phyloP scores from a whole-genome alignment of 1,140 invertebrate species.

The Anastatus disparis region DNA sequence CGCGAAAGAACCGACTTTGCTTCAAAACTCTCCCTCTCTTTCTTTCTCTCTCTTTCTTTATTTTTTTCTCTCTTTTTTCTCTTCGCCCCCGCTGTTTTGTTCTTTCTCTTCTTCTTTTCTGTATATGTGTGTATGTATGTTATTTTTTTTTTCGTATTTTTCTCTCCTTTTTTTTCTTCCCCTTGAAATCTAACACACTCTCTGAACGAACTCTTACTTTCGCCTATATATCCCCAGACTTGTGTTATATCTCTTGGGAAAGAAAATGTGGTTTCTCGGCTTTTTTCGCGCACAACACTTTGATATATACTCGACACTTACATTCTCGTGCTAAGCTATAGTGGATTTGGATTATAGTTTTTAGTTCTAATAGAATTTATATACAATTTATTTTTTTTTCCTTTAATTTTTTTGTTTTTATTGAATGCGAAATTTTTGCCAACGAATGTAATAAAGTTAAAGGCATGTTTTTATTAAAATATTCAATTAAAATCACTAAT shows the following conservation, averaged over 20 bases:
- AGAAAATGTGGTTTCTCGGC: conserved; percentile 18
- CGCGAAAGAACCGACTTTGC: conserved; percentile 27
- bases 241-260: too few species aligned
- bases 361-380: too few species aligned
- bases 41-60: conserved; percentile 22
- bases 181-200: conserved; percentile 19
- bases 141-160: background rate
- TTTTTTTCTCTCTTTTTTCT: background rate
- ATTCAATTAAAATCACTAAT: too few species aligned
- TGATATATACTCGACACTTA: background rate
- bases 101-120: background rate
- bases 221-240: too few species aligned
- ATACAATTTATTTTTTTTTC: too few species aligned
- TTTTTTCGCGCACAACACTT: background rate
- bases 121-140: background rate
- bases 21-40: conserved; percentile 4
- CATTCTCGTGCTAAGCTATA: too few species aligned
- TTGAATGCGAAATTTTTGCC: too few species aligned
- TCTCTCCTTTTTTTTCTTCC: background rate
- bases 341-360: too few species aligned
- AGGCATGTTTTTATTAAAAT: too few species aligned
- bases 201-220: conserved; percentile 6
- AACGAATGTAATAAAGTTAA: too few species aligned
- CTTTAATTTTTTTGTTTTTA: too few species aligned
- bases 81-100: background rate